Base-by-base conservation (phyloP, 1,140 invertebrate species). In the Drepana arcuata region DNA sequence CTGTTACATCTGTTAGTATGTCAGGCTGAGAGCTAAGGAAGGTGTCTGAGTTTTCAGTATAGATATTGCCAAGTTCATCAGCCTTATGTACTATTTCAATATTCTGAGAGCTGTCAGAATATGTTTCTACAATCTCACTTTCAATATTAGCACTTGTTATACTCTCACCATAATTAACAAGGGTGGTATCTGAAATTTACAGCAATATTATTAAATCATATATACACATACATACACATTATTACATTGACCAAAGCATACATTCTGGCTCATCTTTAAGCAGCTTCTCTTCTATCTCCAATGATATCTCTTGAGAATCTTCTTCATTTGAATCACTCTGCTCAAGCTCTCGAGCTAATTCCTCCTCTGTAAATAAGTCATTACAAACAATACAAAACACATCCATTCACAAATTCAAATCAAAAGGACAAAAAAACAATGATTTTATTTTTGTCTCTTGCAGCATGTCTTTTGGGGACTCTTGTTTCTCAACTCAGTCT, bases 311-410 rank as follows among this genome's bases (percentile, higher is more conserved):
- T 58, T 83, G 78, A 24, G 70, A 75, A 51, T 83, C 80, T 11
- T 79, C 75, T 51, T 83, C 80, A 55, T 74, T 79, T 1, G 77
- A 83, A 42, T 84, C 82, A 49, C 80, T 84, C 30, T 84, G 80
- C 16, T 84, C 77, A 34, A 83, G 52, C 48, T 81, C 80, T 32
- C 60, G 63, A 7, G 62, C 71, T 21, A 83, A 47, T 43, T 84
- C 82, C 25, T 81, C 73, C 39, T 79, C 81, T 82, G 47, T 31
- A 38, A 29, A 29, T 29, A 29, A 14, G n/a, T 7, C 14, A 29
- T 12, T 13, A 34, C 13, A 41, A 36, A 16, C 9, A 14, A 27
- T 16, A 15, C 9, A 15, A 23, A 18, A 34, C 10, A 23, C 2
- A 16, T 40, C 29, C 23, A 10, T 23, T 30, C 30, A 25, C 7